Conservation (phyloP, 2,797 vertebrate genomes). For the Knipowitschia caucasica region DNA sequence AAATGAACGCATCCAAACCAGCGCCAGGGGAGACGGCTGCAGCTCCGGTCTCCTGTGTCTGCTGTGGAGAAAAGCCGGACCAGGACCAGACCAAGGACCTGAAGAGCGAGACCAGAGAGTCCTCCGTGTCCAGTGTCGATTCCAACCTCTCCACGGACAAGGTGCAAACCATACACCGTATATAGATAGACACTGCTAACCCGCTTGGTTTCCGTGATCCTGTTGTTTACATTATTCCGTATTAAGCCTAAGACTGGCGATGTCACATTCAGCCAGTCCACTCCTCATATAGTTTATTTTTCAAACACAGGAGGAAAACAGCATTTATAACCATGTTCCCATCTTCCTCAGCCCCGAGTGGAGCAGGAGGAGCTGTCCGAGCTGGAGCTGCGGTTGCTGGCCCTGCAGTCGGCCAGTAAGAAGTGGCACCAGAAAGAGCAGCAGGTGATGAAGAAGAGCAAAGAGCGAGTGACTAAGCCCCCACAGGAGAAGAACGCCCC, state of each 20-base stretch:
- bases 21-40: conserved; percentile 10
- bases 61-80: conserved; percentile 3
- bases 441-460: conserved; percentile 95
- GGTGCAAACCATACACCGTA: conserved; percentile 56
- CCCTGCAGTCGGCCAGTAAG: conserved; percentile 96
- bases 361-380: conserved; percentile 96
- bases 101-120: conserved; percentile 33
- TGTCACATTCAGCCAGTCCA: too few relatives aligned
- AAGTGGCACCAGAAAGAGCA: conserved; percentile 98
- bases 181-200: too few relatives aligned
- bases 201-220: too few relatives aligned
- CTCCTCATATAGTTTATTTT: too few relatives aligned
- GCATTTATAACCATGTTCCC: too few relatives aligned
- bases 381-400: conserved; percentile 91
- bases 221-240: too few relatives aligned
- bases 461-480: conserved; percentile 85
- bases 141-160: conserved; percentile 48
- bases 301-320: too few relatives aligned
- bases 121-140: conserved; percentile 60
- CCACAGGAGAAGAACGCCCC: conserved; percentile 72
- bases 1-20: background rate
- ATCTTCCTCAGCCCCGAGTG: conserved; percentile 47
- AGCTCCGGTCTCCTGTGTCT: background rate
- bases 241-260: too few relatives aligned
- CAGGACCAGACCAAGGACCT: conserved; percentile 16